Conservation (phyloP, 2,888 invertebrate species). For the Brachycybe producta region DNA sequence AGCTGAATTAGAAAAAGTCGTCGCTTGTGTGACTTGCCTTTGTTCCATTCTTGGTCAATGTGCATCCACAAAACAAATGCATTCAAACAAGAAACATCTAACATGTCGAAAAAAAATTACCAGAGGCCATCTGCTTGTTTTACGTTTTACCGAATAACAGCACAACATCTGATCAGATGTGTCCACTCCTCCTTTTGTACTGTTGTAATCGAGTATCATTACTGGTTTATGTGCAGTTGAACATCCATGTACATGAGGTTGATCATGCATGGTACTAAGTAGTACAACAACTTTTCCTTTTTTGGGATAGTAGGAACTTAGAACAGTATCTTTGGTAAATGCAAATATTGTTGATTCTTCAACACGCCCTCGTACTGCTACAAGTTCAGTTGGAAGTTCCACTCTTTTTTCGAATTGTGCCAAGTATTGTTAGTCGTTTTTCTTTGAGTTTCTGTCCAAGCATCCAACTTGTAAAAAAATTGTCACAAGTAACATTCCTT, state of each 20-base stretch:
- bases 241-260: neutral
- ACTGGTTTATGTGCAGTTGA: neutral
- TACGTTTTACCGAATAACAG: neutral
- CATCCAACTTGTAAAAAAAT: neutral
- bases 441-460: neutral
- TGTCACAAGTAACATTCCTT: neutral
- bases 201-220: conserved; percentile 16
- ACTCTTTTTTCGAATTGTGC: neutral
- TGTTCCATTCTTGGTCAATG: neutral
- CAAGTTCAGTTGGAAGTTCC: neutral
- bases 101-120: neutral
- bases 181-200: conserved; percentile 16
- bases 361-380: neutral
- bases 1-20: neutral
- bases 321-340: neutral
- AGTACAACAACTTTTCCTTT: neutral
- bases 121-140: conserved; percentile 5
- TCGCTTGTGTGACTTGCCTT: neutral
- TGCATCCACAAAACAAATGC: neutral
- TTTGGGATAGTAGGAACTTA: neutral
- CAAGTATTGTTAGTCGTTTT: neutral
- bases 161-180: conserved; percentile 7
- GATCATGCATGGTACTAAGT: too few species aligned
- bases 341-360: neutral
- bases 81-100: neutral